Percentiles rank a stretch among this genome's conserved stretches.
These are phyloP conservation scores for Sander vitreus DNA, from an alignment of 2,113 vertebrate species.

Conservation along the genomic window DNA sequence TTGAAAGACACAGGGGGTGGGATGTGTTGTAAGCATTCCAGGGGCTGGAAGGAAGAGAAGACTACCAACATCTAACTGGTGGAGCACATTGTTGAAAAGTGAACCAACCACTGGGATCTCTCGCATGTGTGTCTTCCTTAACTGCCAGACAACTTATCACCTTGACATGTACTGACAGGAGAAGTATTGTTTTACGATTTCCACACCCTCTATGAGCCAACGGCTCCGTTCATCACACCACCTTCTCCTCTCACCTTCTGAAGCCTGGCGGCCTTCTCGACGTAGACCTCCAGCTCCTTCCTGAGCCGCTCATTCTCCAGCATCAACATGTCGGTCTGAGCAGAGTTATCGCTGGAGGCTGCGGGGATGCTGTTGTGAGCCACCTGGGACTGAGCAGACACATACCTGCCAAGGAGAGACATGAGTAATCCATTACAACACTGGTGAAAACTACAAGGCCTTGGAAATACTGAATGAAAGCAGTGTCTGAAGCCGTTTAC, in stretches of 20 bases:
- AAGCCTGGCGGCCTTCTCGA: slow-evolving; percentile 88
- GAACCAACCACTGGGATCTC: background rate
- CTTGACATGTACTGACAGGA: slow-evolving; percentile 52
- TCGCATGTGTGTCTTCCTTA: slow-evolving; percentile 25
- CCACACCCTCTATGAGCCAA: slow-evolving; percentile 41
- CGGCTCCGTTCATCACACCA: background rate
- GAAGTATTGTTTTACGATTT: slow-evolving; percentile 38
- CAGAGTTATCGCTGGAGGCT: slow-evolving; percentile 75
- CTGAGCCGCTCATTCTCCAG: slow-evolving; percentile 91
- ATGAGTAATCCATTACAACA: slow-evolving; percentile 23
- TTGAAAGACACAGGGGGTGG: slow-evolving; percentile 61
- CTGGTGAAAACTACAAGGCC: background rate
- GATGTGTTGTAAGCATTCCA: slow-evolving; percentile 43
- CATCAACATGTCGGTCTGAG: slow-evolving; percentile 84
- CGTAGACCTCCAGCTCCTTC: slow-evolving; percentile 88
- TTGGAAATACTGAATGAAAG: background rate
- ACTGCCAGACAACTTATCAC: slow-evolving; percentile 49
- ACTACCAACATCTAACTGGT: slow-evolving; percentile 14
- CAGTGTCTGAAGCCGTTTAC: background rate
- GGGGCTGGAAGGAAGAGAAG: slow-evolving; percentile 19
- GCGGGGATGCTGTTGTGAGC: slow-evolving; percentile 78
- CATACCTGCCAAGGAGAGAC: slow-evolving; percentile 82
- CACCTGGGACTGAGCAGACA: slow-evolving; percentile 81
- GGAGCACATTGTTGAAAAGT: background rate
- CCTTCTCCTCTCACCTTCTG: slow-evolving; percentile 89